These are phyloP conservation scores for Bombus sibiricus DNA, from an alignment of 1,140 invertebrate genomes.

Conservation along the genomic window DNA sequence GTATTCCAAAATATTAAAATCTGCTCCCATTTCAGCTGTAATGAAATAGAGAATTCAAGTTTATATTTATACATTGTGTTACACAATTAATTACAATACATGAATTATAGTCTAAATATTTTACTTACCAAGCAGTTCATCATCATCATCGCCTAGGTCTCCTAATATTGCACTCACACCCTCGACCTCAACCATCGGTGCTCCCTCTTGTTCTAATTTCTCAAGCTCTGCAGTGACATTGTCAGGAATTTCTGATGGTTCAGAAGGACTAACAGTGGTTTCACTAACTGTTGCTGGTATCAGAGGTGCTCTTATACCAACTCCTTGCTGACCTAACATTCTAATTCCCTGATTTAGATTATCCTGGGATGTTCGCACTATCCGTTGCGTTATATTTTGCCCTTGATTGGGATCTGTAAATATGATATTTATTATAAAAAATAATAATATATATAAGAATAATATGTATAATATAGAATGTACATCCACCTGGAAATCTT, in stretches of 20 bases:
- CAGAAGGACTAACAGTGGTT: conserved; percentile 70
- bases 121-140: conserved; percentile 89
- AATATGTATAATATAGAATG: conserved; percentile 26
- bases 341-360: conserved; percentile 76
- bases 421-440: conserved; percentile 10
- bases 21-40: conserved; percentile 93
- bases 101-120: neutral
- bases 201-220: conserved; percentile 89
- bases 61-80: neutral
- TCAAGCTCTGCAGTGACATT: conserved; percentile 90
- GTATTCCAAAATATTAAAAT: conserved; percentile 98
- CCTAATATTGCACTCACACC: conserved; percentile 90
- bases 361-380: conserved; percentile 73
- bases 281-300: conserved; percentile 75
- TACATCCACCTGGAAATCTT: conserved; percentile 74
- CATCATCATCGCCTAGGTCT: conserved; percentile 92
- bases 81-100: neutral
- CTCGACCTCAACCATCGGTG: conserved; percentile 87
- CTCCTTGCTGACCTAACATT: conserved; percentile 71
- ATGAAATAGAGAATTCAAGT: conserved; percentile 62
- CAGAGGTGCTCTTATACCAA: conserved; percentile 71
- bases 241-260: conserved; percentile 88
- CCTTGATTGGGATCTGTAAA: conserved; percentile 74
- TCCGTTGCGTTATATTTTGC: conserved; percentile 73
- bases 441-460: neutral